Evolutionary conservation across 2,797 vertebrate species (phyloP), one percentile per base, ranked within the genome.

Genomic region (Pangasius sanitwongsei): DNA sequence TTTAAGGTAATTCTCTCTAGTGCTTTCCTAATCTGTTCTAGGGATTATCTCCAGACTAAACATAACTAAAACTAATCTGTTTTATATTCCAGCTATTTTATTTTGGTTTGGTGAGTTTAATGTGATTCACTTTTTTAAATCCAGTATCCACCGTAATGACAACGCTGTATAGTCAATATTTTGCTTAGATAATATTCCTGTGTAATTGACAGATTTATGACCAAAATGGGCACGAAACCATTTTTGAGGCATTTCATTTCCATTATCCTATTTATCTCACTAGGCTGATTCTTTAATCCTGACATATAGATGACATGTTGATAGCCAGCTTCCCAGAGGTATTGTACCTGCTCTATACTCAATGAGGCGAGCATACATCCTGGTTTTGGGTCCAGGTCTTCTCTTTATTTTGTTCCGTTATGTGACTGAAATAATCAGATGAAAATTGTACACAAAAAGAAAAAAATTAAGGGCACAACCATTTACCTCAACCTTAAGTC

Each of bases 401-500:
- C 8, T 48, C 20, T 25, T 75, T 74, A 41, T 41, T 48, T 28
- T 48, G 11, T 28, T 75, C 37, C 20, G 31, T 18, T 34, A 6
- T 18, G 15, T 70, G 67, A 18, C 67, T 70, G 31, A 34, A 12
- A 65, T 65, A 34, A 23, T 25, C 0, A 23, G 20, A 74, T 11
- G 9, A 44, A 44, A 74, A 44, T 11, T 37, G 37, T 41, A 44
- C 70, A 74, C 70, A 75, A 67, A n/a, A 13, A 31, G 5, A 44
- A 44, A 44, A 44, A 44, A 44, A 67, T n/a, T 4, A 67, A 31
- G n/a, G 11, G 25, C 65, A 74, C 20, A 44, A 23, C 18, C 37
- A 74, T 44, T 74, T 44, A 44, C 70, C 7, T 37, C 34, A 87
- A 90, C 87, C 83, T 86, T 28, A 67, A 86, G 59, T 87, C 80